Evolutionary conservation across 2,888 invertebrate species (phyloP).

Genomic region (Oxytorus armatus): DNA sequence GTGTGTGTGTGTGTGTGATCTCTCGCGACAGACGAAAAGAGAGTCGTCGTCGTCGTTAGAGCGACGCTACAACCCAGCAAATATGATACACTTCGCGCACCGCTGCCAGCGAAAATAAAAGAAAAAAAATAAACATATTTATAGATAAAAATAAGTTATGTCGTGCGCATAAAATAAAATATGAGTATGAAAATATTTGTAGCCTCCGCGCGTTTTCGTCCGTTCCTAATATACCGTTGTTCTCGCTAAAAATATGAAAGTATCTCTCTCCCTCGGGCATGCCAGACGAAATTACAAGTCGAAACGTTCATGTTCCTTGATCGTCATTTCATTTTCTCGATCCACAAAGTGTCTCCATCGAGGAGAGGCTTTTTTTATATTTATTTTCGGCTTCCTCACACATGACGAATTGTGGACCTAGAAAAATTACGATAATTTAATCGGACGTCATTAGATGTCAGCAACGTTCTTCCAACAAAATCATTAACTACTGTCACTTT

Average conservation of each 20-base stretch:
- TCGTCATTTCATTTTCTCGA: too few species aligned
- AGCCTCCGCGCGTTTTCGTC: slow-evolving; percentile 29
- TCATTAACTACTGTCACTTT: too few species aligned
- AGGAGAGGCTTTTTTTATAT: too few species aligned
- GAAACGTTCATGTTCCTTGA: too few species aligned
- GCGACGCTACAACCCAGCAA: slow-evolving; percentile 37
- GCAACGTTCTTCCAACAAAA: too few species aligned
- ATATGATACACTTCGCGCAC: slow-evolving; percentile 38
- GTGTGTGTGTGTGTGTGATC: slow-evolving; percentile 34
- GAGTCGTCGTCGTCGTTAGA: slow-evolving; percentile 58
- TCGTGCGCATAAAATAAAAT: slow-evolving; percentile 44
- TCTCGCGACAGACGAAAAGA: slow-evolving; percentile 42
- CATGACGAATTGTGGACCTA: too few species aligned
- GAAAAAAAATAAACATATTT: slow-evolving; percentile 20
- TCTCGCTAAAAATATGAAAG: slow-evolving; percentile 61
- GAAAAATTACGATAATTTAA: too few species aligned
- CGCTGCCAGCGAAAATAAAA: slow-evolving; percentile 24
- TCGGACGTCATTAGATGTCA: too few species aligned
- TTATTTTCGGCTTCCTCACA: too few species aligned
- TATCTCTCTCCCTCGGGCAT: background rate
- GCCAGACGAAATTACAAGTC: too few species aligned
- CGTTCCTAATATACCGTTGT: slow-evolving; percentile 48
- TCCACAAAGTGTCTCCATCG: too few species aligned
- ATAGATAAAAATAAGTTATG: slow-evolving; percentile 32
- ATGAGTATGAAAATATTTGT: slow-evolving; percentile 61